Percentiles rank a stretch among this genome's conserved stretches.
These are phyloP conservation scores for Arvicanthis niloticus DNA, from an alignment of 2,113 vertebrate species.

Conservation along the genomic window DNA sequence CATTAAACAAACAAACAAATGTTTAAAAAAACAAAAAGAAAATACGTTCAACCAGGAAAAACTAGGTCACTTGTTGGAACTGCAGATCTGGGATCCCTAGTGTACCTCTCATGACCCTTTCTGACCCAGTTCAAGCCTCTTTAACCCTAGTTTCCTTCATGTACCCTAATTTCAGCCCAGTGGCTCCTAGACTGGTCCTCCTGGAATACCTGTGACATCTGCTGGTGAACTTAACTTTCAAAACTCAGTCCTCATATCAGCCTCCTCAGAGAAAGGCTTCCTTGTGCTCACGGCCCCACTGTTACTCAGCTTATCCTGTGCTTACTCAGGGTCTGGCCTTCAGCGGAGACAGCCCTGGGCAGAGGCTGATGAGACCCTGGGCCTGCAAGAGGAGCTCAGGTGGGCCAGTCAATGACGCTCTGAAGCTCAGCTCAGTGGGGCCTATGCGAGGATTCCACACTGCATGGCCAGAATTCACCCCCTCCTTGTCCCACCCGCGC, in stretches of 20 bases:
- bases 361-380: not conserved
- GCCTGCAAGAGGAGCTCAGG: not conserved
- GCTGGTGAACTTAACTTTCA: not conserved
- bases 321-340: not conserved
- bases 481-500: not conserved
- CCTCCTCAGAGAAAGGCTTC: not conserved
- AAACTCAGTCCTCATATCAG: not conserved
- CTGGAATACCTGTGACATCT: not conserved
- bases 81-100: not conserved
- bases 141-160: not conserved
- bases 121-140: not conserved
- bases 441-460: not conserved
- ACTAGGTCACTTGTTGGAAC: not conserved
- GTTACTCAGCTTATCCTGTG: not conserved
- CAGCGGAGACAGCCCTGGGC: not conserved
- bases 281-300: not conserved
- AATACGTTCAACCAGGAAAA: not conserved
- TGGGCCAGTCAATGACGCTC: not conserved
- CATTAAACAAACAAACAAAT: too few relatives aligned
- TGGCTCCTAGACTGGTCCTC: not conserved
- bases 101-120: not conserved
- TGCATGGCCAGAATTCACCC: not conserved
- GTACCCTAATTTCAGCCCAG: not conserved
- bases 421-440: not conserved
- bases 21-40: not conserved